phyloP scores from a whole-genome alignment of 2,888 invertebrate genomes.

The Boloria selene region DNA sequence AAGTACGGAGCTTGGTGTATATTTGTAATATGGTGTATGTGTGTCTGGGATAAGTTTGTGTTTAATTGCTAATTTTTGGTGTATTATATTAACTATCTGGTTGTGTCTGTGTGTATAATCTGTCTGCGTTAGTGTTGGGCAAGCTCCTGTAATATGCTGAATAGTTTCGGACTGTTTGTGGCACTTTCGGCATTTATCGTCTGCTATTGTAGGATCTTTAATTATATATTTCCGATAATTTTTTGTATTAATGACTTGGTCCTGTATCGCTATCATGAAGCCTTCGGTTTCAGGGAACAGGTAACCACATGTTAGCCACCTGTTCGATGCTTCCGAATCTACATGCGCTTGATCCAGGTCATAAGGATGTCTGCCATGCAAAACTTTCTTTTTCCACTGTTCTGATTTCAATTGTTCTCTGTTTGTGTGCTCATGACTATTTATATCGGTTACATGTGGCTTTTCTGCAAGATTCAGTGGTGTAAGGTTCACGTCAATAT shows the following conservation, averaged over 20 bases:
- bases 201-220: too few relatives aligned
- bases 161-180: too few relatives aligned
- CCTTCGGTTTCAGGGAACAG: too few relatives aligned
- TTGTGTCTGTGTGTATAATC: conserved; percentile 22
- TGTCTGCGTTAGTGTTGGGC: not conserved
- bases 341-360: not conserved
- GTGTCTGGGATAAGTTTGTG: conserved; percentile 14
- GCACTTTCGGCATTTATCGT: too few relatives aligned
- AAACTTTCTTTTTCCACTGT: not conserved
- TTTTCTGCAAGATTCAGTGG: too few relatives aligned
- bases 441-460: too few relatives aligned
- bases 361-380: not conserved
- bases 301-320: not conserved
- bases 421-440: not conserved
- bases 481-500: too few relatives aligned
- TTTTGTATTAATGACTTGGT: too few relatives aligned
- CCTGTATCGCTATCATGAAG: too few relatives aligned
- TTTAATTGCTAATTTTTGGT: conserved; percentile 17
- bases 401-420: not conserved
- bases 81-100: conserved; percentile 14
- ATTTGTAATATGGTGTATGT: conserved; percentile 11
- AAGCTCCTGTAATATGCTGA: too few relatives aligned
- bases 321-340: not conserved
- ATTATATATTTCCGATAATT: too few relatives aligned
- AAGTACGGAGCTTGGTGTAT: not conserved